Conservation (phyloP, 2,797 vertebrate species). For the Psittacula derbiana region DNA sequence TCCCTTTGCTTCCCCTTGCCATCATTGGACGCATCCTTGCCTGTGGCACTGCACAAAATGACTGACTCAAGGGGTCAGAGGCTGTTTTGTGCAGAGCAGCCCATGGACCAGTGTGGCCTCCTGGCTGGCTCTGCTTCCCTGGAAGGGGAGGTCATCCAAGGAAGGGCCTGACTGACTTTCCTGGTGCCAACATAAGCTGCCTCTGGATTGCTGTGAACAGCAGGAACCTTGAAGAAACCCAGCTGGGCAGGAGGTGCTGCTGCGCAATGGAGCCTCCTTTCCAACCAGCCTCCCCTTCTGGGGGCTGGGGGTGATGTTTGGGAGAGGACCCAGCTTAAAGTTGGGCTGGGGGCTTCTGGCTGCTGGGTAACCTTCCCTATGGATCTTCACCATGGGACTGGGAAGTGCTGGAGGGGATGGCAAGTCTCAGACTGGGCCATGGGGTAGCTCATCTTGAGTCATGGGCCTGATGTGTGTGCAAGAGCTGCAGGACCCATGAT, state of each 20-base stretch:
- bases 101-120: not conserved
- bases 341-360: not conserved
- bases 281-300: rapidly evolving
- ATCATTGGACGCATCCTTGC: not conserved
- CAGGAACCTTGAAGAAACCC: not conserved
- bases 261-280: rapidly evolving
- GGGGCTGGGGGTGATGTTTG: not conserved
- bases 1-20: not conserved
- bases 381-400: too few species aligned
- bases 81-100: not conserved
- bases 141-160: not conserved
- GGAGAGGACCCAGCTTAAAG: rapidly evolving
- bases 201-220: not conserved
- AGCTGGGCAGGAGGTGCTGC: not conserved
- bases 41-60: not conserved
- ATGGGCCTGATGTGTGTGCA: not conserved
- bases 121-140: not conserved
- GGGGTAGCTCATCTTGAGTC: not conserved
- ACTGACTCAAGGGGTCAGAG: not conserved
- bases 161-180: not conserved
- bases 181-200: rapidly evolving
- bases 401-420: not conserved
- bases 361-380: too few species aligned
- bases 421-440: not conserved
- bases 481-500: not conserved